Evolutionary conservation across 2,888 invertebrate species (phyloP).

Genomic region (Ganaspis brasiliensis): DNA sequence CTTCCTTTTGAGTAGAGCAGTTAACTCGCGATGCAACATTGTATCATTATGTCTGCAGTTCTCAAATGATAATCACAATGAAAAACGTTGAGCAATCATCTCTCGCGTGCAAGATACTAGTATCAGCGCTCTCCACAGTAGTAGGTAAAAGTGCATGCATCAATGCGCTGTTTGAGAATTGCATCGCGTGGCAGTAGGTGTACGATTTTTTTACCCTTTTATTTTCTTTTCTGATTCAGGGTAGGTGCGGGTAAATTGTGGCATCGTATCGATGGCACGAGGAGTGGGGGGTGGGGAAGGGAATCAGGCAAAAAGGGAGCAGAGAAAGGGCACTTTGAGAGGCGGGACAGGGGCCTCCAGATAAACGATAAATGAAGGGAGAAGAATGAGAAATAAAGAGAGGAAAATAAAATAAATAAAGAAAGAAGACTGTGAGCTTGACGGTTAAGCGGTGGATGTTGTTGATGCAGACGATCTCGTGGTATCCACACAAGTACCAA

Average conservation of each 20-base stretch:
- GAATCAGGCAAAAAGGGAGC: constrained; percentile 9
- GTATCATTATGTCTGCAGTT: constrained; percentile 21
- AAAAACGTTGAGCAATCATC: constrained; percentile 22
- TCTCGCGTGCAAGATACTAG: neutral
- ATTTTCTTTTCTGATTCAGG: constrained; percentile 1
- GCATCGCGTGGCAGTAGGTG: constrained; percentile 26
- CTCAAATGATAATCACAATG: constrained; percentile 11
- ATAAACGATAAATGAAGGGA: constrained; percentile 48
- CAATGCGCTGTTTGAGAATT: constrained; percentile 15
- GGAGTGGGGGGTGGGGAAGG: no score
- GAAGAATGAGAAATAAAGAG: constrained; percentile 50
- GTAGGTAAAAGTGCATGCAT: constrained; percentile 33
- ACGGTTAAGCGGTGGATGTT: constrained; percentile 59
- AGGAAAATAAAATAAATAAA: constrained; percentile 58
- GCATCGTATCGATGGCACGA: no score
- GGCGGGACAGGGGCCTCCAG: neutral
- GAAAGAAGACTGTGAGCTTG: constrained; percentile 55
- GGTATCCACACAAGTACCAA: constrained; percentile 44
- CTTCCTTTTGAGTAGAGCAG: neutral
- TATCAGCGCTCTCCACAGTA: neutral
- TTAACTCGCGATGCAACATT: constrained; percentile 1
- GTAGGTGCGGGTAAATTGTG: no score
- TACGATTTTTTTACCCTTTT: neutral
- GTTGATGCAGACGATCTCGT: constrained; percentile 57
- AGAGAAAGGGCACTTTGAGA: constrained; percentile 45